Percentiles rank a stretch among this genome's conserved stretches.
These are phyloP conservation scores for Rhopalosiphum padi DNA, from an alignment of 1,140 invertebrate genomes.

Conservation along the genomic window DNA sequence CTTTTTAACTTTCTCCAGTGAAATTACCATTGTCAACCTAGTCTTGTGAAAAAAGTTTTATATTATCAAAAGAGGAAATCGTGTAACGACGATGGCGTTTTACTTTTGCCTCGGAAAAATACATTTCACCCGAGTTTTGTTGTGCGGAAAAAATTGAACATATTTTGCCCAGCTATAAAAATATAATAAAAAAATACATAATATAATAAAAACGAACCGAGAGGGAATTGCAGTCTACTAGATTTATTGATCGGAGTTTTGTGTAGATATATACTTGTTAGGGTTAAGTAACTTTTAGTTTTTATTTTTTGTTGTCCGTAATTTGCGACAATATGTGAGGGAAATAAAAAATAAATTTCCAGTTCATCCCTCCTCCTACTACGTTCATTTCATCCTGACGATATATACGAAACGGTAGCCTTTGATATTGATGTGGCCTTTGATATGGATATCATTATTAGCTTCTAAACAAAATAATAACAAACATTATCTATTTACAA, in stretches of 20 bases:
- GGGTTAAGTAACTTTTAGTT: slow-evolving; percentile 42
- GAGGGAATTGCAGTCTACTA: not conserved
- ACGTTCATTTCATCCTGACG: not conserved
- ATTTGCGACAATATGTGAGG: slow-evolving; percentile 49
- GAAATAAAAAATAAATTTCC: slow-evolving; percentile 41
- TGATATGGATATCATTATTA: not conserved
- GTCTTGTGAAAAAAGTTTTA: slow-evolving; percentile 46
- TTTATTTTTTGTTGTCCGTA: slow-evolving; percentile 23
- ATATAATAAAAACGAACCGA: slow-evolving; percentile 49
- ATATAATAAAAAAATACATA: slow-evolving; percentile 42
- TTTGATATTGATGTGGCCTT: not conserved
- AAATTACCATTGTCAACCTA: slow-evolving; percentile 42
- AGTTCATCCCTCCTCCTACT: not conserved
- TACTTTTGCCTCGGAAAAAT: slow-evolving; percentile 17
- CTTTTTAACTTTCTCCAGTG: slow-evolving; percentile 31
- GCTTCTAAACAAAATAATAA: not conserved
- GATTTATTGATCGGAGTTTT: slow-evolving; percentile 48
- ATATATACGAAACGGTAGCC: not conserved
- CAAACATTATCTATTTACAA: not conserved
- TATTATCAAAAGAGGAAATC: slow-evolving; percentile 44
- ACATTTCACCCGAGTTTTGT: slow-evolving; percentile 19
- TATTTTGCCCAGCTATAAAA: slow-evolving; percentile 48
- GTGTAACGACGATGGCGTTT: slow-evolving; percentile 34
- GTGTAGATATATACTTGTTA: slow-evolving; percentile 1
- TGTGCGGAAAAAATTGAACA: slow-evolving; percentile 44